These are phyloP conservation scores for Macrotus californicus DNA, from an alignment of 2,113 vertebrate species.

Conservation along the genomic window DNA sequence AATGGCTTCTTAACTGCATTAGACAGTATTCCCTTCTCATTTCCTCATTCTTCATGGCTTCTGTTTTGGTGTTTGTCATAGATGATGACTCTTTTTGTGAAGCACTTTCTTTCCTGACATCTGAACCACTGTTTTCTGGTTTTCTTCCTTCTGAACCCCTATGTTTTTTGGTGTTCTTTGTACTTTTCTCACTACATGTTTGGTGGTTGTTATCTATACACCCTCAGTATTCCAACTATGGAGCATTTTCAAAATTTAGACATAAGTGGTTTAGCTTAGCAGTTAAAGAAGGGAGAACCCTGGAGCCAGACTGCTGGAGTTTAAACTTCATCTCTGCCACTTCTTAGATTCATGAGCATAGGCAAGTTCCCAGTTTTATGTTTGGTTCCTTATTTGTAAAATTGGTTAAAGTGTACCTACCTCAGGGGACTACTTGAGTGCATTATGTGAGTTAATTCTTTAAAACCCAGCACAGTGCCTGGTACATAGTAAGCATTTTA, in stretches of 20 bases:
- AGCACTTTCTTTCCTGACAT: background rate
- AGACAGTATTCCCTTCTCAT: background rate
- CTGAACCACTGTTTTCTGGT: background rate
- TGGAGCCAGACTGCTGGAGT: background rate
- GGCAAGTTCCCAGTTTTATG: background rate
- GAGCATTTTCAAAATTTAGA: background rate
- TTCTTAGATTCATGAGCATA: background rate
- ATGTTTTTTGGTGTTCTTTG: background rate
- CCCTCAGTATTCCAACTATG: background rate
- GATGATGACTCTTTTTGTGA: background rate
- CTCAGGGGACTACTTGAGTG: background rate
- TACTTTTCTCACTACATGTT: background rate
- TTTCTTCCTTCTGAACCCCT: background rate
- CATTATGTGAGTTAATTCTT: background rate
- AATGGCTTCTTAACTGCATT: background rate
- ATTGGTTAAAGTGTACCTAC: background rate
- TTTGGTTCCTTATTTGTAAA: background rate
- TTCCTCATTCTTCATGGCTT: background rate
- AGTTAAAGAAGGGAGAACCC: background rate
- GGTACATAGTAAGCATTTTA: background rate
- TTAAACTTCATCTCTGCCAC: background rate
- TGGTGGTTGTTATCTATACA: background rate
- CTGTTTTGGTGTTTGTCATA: background rate
- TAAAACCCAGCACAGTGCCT: background rate
- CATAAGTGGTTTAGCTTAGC: background rate